A percentile compares a stretch with the other conserved stretches of the same genome.
Conservation (phyloP, 1,140 invertebrate species). For the Scylla paramamosain region DNA sequence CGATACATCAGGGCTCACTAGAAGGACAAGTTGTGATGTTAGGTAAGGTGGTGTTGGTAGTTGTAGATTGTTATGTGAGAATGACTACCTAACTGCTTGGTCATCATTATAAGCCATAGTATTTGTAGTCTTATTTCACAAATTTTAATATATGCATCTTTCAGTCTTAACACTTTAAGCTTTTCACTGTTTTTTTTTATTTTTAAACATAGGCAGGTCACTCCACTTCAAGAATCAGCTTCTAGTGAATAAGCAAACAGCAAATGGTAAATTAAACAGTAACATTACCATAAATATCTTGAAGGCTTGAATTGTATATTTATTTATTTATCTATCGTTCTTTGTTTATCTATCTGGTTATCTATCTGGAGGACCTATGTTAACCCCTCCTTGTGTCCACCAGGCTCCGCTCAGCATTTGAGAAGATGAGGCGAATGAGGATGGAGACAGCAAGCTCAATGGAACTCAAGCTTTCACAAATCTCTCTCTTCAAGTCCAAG, state of each 20-base stretch:
- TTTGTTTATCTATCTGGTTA: background rate
- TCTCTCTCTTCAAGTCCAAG: constrained; percentile 77
- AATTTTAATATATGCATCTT: too few species aligned
- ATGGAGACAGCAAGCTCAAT: constrained; percentile 73
- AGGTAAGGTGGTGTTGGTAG: constrained; percentile 42
- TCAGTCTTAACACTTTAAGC: too few species aligned
- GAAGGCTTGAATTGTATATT: too few species aligned
- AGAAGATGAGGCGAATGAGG: constrained; percentile 73
- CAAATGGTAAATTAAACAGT: too few species aligned
- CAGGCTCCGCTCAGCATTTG: constrained; percentile 75
- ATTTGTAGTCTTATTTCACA: too few species aligned
- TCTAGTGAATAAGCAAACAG: too few species aligned
- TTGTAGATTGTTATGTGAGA: background rate
- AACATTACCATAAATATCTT: too few species aligned
- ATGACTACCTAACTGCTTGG: background rate
- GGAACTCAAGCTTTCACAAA: constrained; percentile 77
- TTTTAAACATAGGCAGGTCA: too few species aligned
- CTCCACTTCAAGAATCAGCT: too few species aligned
- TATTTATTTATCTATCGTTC: background rate
- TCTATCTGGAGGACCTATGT: too few species aligned
- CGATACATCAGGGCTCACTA: constrained; percentile 34
- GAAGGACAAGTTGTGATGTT: constrained; percentile 56
- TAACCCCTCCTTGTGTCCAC: background rate
- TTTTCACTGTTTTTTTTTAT: too few species aligned
- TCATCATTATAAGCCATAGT: too few species aligned